Percentiles rank a stretch among this genome's conserved stretches.
Evolutionary conservation across 1,140 invertebrate genomes (phyloP).

Genomic region (Pogonomyrmex californicus): DNA sequence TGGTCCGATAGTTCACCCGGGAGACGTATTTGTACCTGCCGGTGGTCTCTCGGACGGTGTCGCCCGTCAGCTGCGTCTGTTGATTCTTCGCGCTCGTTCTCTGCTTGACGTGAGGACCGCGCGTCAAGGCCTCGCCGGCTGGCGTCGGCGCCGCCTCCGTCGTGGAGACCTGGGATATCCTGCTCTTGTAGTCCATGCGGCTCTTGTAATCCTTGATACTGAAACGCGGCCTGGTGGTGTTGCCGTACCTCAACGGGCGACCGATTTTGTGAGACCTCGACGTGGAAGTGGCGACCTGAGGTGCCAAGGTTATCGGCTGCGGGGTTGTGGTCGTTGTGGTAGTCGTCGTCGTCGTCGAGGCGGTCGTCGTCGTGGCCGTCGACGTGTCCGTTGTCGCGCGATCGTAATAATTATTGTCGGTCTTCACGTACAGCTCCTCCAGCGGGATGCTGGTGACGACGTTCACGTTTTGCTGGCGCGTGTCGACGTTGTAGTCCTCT

Average conservation of each 20-base stretch:
- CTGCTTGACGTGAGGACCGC: constrained; percentile 51
- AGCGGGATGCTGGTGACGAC: constrained; percentile 68
- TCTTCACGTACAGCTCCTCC: constrained; percentile 80
- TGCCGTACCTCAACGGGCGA: constrained; percentile 81
- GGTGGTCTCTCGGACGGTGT: constrained; percentile 69
- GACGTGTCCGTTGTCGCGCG: constrained; percentile 68
- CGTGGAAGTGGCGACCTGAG: constrained; percentile 44
- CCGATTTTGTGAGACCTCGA: constrained; percentile 77
- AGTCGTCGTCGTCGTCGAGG: constrained; percentile 38
- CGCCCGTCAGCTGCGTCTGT: constrained; percentile 53
- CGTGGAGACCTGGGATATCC: constrained; percentile 72
- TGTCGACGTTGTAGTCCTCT: constrained; percentile 38
- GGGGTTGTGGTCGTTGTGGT: constrained; percentile 72
- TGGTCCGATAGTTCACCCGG: constrained; percentile 78
- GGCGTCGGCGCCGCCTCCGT: constrained; percentile 47
- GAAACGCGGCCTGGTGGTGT: constrained; percentile 82
- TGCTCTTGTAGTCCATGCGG: constrained; percentile 83
- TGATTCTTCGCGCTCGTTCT: constrained; percentile 70
- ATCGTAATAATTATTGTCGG: constrained; percentile 74
- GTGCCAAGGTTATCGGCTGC: constrained; percentile 8
- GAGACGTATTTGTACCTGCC: constrained; percentile 84
- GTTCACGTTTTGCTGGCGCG: neutral
- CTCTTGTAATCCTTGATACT: constrained; percentile 87
- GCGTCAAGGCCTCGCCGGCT: neutral
- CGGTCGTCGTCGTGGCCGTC: constrained; percentile 20